Evolutionary conservation across 2,113 vertebrate genomes (phyloP), one percentile per base, ranked within the genome.

Genomic region (Dascyllus trimaculatus): DNA sequence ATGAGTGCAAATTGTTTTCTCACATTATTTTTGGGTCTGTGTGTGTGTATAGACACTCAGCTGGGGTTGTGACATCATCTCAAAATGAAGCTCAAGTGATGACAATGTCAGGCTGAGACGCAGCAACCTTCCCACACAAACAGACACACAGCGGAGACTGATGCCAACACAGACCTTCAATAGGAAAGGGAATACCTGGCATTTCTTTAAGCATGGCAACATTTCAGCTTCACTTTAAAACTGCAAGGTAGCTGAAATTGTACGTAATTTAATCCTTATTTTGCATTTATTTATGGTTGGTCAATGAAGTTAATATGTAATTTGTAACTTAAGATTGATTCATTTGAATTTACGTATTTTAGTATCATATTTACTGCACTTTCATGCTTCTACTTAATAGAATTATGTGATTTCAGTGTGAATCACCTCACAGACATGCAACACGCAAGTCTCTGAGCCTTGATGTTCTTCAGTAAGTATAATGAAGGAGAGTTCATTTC

Each of bases 1-100:
- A 64, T 17, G 82, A 81, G 87, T 75, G 86, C 81, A 87, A 80
- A 87, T 80, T 85, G 80, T 82, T 79, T 87, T 91, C 75, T 75
- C 88, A 82, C 89, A 57, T 91, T 91, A 91, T 89, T 89, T 29
- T 86, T 35, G 63, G 72, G 68, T 70, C 25, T 64, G 54, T 49
- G 64, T 77, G 57, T 54, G 51, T 80, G 57, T 59, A 46, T 48
- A 60, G 52, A 68, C 48, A 13, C 79, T 78, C 72, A 77, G 71
- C 40, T 13, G 57, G 77, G 75, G 70, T 51, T 62, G 75, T 87
- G 87, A 89, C 77, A 81, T 87, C 86, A 86, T 84, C 35, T 8
- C 40, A 56, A 58, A 75, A 53, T 8, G 59, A 57, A 67, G 15
- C 53, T 48, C 8, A 0, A 75, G 71, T 19, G 75, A 80, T 89